These are phyloP conservation scores for Nasonia oneida DNA, from an alignment of 2,888 invertebrate species.

Conservation along the genomic window DNA sequence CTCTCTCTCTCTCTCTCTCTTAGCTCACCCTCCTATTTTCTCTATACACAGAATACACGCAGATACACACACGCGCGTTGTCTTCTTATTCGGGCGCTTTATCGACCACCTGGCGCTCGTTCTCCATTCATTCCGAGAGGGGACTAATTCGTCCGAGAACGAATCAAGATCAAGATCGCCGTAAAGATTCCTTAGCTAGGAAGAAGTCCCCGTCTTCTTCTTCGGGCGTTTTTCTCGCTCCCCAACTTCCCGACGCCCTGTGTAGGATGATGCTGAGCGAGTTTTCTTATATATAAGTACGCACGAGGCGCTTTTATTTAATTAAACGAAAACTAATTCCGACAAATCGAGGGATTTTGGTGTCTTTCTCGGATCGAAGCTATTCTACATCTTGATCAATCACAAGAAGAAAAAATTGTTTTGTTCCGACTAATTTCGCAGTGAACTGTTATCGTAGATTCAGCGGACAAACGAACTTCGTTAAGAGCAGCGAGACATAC, in stretches of 20 bases:
- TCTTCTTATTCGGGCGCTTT: constrained; percentile 36
- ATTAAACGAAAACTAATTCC: neutral
- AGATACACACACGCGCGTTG: neutral
- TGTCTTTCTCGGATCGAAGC: neutral
- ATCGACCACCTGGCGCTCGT: constrained; percentile 60
- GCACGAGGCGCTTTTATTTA: neutral
- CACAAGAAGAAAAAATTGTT: neutral
- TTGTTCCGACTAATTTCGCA: no score
- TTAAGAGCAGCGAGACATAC: neutral
- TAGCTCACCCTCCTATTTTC: neutral
- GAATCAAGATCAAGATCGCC: constrained; percentile 60
- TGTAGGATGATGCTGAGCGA: neutral
- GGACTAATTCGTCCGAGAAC: constrained; percentile 54
- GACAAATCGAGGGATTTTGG: neutral
- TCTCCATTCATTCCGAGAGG: constrained; percentile 31
- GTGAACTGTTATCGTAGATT: neutral
- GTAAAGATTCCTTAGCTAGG: constrained; percentile 50
- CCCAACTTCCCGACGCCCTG: neutral
- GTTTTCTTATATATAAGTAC: neutral
- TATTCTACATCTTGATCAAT: neutral
- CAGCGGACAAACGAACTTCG: neutral
- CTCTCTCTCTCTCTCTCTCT: neutral
- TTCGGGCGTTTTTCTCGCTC: neutral
- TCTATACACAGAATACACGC: neutral
- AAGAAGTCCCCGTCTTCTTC: constrained; percentile 20